Base-by-base conservation (phyloP, 1,140 invertebrate genomes). In the Homarus americanus region DNA sequence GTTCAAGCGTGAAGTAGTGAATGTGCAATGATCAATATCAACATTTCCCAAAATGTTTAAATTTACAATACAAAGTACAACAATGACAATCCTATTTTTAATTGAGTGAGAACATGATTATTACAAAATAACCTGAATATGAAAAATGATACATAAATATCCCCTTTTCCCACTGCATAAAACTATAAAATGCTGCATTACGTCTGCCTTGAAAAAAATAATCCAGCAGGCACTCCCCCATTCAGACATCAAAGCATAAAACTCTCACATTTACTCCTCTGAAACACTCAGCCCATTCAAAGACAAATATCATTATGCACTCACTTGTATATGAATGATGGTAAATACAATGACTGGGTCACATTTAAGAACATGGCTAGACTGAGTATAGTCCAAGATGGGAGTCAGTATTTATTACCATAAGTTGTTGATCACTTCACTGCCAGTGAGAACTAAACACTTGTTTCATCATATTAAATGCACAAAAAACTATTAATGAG, bases 331-430 rank as follows among this genome's bases (percentile, higher is more conserved):
- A 44, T 79, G 76, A 79, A n/a, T 79, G 76, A 79, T 79, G 76
- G 76, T 79, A 79, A 44, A 79, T 79, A 79, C 76, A 79, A 79
- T 79, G 76, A 79, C 32, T 49, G 76, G 38, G 17, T 7, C 40
- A 49, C 36, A 79, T 44, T 79, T 49, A n/a, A 49, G 76, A 79
- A 79, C 40, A 79, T 79, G 76, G 41, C 76, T 79, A 32, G 17
- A 36, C 75, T 44, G 76, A 79, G 36, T 44, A 44, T 49, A 58
- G 40, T 79, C 32, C 9, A 28, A 79, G 28, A 49, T 44, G 40
- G 76, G 17, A 49, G 44, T 79, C n/a, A 28, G 17, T 79, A 44
- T 49, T 40, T 32, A 79, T 49, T n/a, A 49, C n/a, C 20, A 79
- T 32, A 4, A 32, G 12, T 24, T 28, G 28, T 69, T 69, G 12